Evolutionary conservation across 1,140 invertebrate genomes (phyloP).

Genomic region (Drosophila tsacasi): DNA sequence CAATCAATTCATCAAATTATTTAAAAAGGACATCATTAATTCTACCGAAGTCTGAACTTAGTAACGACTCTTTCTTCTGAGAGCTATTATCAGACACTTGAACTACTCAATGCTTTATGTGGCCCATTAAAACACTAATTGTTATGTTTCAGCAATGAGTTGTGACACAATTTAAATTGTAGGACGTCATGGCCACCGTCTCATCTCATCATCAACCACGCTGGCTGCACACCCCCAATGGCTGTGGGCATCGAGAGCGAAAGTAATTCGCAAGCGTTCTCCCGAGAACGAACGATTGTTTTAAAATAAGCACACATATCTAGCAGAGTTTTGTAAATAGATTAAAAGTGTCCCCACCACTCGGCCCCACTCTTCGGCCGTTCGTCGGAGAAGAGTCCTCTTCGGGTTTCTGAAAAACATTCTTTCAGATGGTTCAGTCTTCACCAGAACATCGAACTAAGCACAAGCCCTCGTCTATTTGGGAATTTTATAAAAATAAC

Average conservation of each 20-base stretch:
- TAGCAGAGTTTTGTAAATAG: conserved; percentile 76
- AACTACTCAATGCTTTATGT: too few species aligned
- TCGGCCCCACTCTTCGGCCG: conserved; percentile 56
- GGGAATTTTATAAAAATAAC: conserved; percentile 23
- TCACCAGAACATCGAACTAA: conserved; percentile 38
- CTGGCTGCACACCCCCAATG: conserved; percentile 17
- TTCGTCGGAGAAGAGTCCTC: conserved; percentile 24
- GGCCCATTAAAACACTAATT: background rate
- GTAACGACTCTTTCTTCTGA: background rate
- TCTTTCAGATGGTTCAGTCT: conserved; percentile 55
- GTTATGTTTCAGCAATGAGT: conserved; percentile 17
- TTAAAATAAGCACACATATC: conserved; percentile 54
- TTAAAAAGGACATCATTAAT: background rate
- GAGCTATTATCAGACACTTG: background rate
- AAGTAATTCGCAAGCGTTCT: conserved; percentile 50
- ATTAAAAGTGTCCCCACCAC: conserved; percentile 53
- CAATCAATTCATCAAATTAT: too few species aligned
- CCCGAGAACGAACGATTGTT: conserved; percentile 34
- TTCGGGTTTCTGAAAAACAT: conserved; percentile 57
- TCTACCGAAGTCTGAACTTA: background rate
- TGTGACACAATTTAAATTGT: conserved; percentile 53
- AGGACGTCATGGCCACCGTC: conserved; percentile 46
- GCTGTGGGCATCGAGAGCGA: conserved; percentile 46
- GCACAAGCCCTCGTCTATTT: conserved; percentile 20
- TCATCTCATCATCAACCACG: conserved; percentile 2